Evolutionary conservation across 2,797 vertebrate species (phyloP).

Genomic region (Pipistrellus pygmaeus): DNA sequence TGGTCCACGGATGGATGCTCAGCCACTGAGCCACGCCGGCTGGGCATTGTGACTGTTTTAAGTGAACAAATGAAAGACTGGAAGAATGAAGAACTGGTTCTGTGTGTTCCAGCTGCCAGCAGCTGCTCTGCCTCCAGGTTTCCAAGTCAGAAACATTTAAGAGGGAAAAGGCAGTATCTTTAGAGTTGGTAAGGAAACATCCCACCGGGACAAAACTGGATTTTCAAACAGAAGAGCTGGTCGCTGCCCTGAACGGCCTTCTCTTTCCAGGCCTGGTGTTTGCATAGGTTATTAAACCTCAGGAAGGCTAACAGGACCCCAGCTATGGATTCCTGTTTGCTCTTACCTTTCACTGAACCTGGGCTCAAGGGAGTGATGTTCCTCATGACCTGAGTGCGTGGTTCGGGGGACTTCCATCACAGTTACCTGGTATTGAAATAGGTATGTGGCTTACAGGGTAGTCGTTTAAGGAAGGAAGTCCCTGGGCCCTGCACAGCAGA

Average conservation of each 20-base stretch:
- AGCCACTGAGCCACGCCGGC: too few relatives aligned
- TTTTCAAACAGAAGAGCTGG: slow-evolving; percentile 31
- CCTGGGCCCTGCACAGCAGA: slow-evolving; percentile 20
- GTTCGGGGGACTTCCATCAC: slow-evolving; percentile 72
- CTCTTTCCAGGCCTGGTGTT: rapidly evolving
- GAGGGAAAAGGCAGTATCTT: slow-evolving; percentile 3
- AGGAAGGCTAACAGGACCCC: slow-evolving; percentile 64
- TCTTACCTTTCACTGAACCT: slow-evolving; percentile 79
- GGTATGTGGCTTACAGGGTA: slow-evolving; percentile 77
- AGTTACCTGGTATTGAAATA: slow-evolving; percentile 77
- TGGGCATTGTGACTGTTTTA: not conserved
- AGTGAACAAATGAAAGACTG: not conserved
- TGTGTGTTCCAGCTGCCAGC: not conserved
- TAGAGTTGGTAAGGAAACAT: slow-evolving; percentile 32
- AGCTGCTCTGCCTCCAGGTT: not conserved
- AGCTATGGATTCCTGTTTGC: slow-evolving; percentile 77
- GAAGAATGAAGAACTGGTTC: not conserved
- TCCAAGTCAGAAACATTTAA: slow-evolving; percentile 37
- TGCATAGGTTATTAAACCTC: slow-evolving; percentile 39
- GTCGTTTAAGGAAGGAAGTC: slow-evolving; percentile 75
- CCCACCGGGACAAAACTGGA: not conserved
- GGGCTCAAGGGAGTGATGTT: slow-evolving; percentile 73
- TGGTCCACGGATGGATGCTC: too few relatives aligned
- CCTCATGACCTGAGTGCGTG: slow-evolving; percentile 66
- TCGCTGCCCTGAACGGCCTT: rapidly evolving